Evolutionary conservation across 2,797 vertebrate genomes (phyloP), one percentile per base, ranked within the genome.

Genomic region (Schizothorax lantsangensis): DNA sequence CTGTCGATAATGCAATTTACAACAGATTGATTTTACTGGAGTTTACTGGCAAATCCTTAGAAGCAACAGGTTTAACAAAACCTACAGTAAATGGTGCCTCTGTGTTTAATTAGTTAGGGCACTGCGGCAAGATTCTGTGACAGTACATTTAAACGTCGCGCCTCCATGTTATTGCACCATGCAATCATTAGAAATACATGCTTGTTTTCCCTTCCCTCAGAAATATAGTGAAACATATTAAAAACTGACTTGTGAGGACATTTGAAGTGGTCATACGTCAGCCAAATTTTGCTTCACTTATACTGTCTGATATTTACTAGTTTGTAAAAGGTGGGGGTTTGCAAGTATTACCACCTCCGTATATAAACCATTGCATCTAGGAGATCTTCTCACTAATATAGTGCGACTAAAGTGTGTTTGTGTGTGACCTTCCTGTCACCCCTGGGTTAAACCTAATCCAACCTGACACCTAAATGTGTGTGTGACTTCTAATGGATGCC

Each of bases 401-500:
- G 62, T 68, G 59, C 68, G 68, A 49, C n/a, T 64, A 47, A 33
- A 3, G 40, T 38, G 17, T 45, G 52, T 75, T 40, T 77, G 72
- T 40, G 49, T n/a, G 21, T 83, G 69, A 85, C 87, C 87, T 84
- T 69, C 38, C 26, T 38, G 6, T 81, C 69, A 88, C 83, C 87
- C 43, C 52, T 75, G 73, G 49, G 64, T 77, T 81, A 68, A 85
- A 30, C 36, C 59, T 88, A 85, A 88, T 85, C 79, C 33, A 73
- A 64, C 64, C 30, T 88, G 87, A 88, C 79, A 78, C 81, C 11
- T 74, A 49, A 75, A 82, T 79, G 64, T 79, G 62, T 49, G 23
- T 82, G 73, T 57, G 83, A 79, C 52, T 45, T 82, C 62, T 84
- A 87, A 87, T 71, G 86, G 81, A 86, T 47, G 64, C 26, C 52